A percentile compares a stretch with the other conserved stretches of the same genome.
Evolutionary conservation across 2,797 vertebrate genomes (phyloP).

Genomic region (Propithecus deckenii): DNA sequence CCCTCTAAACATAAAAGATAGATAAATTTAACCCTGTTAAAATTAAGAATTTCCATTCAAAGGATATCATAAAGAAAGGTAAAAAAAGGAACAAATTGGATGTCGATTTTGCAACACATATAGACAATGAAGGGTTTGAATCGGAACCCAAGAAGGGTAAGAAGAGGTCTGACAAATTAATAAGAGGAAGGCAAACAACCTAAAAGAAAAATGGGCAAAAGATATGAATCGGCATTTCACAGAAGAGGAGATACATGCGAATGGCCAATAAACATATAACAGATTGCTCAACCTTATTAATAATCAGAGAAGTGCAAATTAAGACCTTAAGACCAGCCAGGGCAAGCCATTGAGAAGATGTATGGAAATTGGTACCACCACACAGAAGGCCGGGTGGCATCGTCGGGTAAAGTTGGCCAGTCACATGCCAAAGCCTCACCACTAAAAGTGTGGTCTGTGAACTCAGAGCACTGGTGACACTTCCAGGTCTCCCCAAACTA

Average conservation of each 20-base stretch:
- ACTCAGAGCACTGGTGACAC: background rate
- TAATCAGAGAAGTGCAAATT: background rate
- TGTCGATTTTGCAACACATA: background rate
- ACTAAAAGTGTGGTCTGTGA: background rate
- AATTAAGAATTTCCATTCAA: conserved; percentile 6
- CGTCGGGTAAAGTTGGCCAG: background rate
- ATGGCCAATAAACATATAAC: background rate
- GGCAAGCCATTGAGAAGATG: background rate
- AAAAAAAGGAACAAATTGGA: background rate
- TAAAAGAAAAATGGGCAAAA: background rate
- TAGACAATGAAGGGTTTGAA: background rate
- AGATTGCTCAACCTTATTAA: background rate
- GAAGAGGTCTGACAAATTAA: background rate
- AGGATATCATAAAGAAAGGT: background rate
- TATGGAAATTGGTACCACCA: background rate
- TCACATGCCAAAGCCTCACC: background rate
- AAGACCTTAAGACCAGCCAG: background rate
- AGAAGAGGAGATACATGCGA: background rate
- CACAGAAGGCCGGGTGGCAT: background rate
- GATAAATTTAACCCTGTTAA: background rate
- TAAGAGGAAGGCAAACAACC: background rate
- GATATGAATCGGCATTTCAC: background rate
- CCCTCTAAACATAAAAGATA: background rate
- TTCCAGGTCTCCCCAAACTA: background rate
- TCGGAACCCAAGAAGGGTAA: background rate